These are phyloP conservation scores for Magallana nippona DNA, from an alignment of 2,888 invertebrate species.

Conservation along the genomic window DNA sequence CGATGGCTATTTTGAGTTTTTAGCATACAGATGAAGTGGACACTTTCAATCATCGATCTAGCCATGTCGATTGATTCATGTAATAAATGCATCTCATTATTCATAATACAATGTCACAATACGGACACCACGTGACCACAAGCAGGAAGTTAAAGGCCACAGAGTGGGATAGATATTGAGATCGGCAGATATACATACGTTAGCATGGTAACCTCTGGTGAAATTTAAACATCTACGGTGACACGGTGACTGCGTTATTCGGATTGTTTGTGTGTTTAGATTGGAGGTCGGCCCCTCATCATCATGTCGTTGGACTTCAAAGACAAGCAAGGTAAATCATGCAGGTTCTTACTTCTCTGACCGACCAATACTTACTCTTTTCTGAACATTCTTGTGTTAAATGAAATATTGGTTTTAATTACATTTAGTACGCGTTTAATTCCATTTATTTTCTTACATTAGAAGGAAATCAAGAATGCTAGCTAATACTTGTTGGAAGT, in stretches of 20 bases:
- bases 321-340: conserved; percentile 42
- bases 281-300: neutral
- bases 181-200: neutral
- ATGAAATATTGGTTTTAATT: neutral
- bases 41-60: no score
- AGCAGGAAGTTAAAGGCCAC: conserved; percentile 3
- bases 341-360: neutral
- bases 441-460: no score
- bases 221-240: neutral
- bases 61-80: no score
- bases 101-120: neutral
- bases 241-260: neutral
- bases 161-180: no score
- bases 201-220: neutral
- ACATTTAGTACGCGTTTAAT: neutral
- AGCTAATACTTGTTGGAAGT: no score
- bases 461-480: no score
- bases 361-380: neutral
- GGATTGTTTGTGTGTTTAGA: neutral
- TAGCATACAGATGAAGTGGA: no score
- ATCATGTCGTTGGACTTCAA: conserved; percentile 24
- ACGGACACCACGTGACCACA: conserved; percentile 11
- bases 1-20: no score
- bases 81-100: no score
- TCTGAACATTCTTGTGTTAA: neutral